A percentile compares a stretch with the other conserved stretches of the same genome.
phyloP scores from a whole-genome alignment of 2,888 invertebrate species.

The Parnassius smintheus region DNA sequence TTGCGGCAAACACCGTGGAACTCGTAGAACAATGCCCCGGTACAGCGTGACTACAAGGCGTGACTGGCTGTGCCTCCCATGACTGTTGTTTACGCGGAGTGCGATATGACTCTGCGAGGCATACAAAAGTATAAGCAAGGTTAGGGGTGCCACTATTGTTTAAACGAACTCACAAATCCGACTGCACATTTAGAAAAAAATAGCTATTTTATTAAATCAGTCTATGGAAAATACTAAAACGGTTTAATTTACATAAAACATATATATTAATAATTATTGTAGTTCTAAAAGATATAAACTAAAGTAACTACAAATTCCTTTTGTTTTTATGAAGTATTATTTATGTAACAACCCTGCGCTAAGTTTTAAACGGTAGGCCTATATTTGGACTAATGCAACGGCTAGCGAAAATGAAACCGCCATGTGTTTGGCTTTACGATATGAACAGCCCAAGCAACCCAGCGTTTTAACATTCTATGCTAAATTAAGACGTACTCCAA shows the following conservation, averaged over 20 bases:
- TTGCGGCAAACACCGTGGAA: slow-evolving; percentile 32
- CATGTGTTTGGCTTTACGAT: slow-evolving; percentile 13
- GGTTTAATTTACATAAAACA: too few relatives aligned
- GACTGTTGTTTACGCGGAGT: slow-evolving; percentile 36
- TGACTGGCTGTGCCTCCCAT: slow-evolving; percentile 61
- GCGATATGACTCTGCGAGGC: slow-evolving; percentile 31
- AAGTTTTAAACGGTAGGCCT: slow-evolving; percentile 11
- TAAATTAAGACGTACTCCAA: slow-evolving; percentile 22
- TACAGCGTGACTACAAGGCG: slow-evolving; percentile 64
- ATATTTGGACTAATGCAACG: slow-evolving; percentile 17
- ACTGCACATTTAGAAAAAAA: too few relatives aligned
- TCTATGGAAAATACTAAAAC: too few relatives aligned
- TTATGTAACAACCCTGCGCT: slow-evolving; percentile 6
- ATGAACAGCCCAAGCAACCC: slow-evolving; percentile 3
- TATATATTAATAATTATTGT: neutral
- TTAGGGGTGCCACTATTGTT: slow-evolving; percentile 2
- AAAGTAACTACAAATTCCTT: too few relatives aligned
- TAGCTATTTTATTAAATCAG: too few relatives aligned
- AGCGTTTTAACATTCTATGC: slow-evolving; percentile 17
- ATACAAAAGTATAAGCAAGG: slow-evolving; percentile 10
- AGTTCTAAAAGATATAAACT: too few relatives aligned
- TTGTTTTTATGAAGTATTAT: neutral
- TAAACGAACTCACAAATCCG: too few relatives aligned
- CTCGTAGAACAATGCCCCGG: slow-evolving; percentile 55
- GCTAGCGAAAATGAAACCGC: slow-evolving; percentile 22